Evolutionary conservation across 2,888 invertebrate species (phyloP).

Genomic region (Gastrophysa polygoni): DNA sequence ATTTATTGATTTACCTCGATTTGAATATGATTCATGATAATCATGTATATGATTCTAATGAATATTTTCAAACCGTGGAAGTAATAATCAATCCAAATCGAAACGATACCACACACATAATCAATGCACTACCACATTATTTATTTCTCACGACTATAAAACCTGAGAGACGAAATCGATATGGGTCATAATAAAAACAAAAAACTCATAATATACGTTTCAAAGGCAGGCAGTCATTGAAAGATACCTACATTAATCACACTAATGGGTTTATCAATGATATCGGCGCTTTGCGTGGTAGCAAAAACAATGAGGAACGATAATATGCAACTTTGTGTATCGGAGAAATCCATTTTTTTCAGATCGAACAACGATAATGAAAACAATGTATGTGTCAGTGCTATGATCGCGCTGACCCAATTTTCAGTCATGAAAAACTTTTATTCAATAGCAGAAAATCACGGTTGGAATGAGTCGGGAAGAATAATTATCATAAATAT

Average conservation of each 20-base stretch:
- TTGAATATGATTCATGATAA: no score
- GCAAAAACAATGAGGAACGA: not conserved
- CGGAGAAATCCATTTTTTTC: conserved; percentile 4
- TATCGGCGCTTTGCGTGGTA: not conserved
- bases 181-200: not conserved
- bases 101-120: no score
- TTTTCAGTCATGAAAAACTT: not conserved
- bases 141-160: not conserved
- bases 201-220: not conserved
- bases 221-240: not conserved
- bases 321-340: conserved; percentile 6
- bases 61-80: no score
- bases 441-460: no score
- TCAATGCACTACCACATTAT: not conserved
- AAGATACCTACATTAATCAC: not conserved
- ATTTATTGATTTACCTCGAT: no score
- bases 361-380: conserved; percentile 10
- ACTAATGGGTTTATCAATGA: not conserved
- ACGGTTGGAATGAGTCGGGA: no score
- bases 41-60: no score
- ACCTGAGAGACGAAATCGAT: not conserved
- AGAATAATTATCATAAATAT: no score
- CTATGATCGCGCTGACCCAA: conserved; percentile 10
- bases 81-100: no score
- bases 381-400: conserved; percentile 11